phyloP scores from a whole-genome alignment of 2,797 vertebrate genomes.

The Triplophysa yarkandensis region DNA sequence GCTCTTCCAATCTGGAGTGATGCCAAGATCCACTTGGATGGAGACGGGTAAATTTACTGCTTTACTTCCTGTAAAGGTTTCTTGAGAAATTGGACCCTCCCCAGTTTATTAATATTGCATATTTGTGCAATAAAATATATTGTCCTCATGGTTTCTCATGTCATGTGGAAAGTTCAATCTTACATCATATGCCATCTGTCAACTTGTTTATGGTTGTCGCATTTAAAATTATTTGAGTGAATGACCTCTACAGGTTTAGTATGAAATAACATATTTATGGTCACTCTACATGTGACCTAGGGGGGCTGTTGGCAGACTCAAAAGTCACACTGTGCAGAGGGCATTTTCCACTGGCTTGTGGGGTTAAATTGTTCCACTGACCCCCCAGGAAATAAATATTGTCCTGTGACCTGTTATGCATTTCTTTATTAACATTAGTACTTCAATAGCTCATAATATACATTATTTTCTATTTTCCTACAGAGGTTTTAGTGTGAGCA shows the following conservation, averaged over 20 bases:
- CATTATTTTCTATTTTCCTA: slow-evolving; percentile 48
- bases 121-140: not conserved
- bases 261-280: slow-evolving; percentile 20
- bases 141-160: not conserved
- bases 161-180: not conserved
- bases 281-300: slow-evolving; percentile 15
- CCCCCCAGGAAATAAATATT: slow-evolving; percentile 58
- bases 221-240: not conserved
- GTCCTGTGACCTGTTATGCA: slow-evolving; percentile 7
- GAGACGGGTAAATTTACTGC: slow-evolving; percentile 85
- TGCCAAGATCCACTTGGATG: slow-evolving; percentile 94
- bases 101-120: too few relatives aligned
- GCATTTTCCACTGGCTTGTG: slow-evolving; percentile 69
- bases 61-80: not conserved
- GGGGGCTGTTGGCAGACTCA: slow-evolving; percentile 1
- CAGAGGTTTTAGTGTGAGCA: slow-evolving; percentile 96
- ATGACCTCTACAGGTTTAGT: slow-evolving; percentile 23
- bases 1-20: slow-evolving; percentile 96
- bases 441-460: not conserved
- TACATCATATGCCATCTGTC: not conserved
- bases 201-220: not conserved
- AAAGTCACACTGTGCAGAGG: slow-evolving; percentile 55
- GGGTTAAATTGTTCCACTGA: slow-evolving; percentile 59
- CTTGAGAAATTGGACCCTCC: too few relatives aligned
- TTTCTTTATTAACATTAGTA: slow-evolving; percentile 9